Conservation (phyloP, 2,888 invertebrate genomes). For the Aphodius granarius region DNA sequence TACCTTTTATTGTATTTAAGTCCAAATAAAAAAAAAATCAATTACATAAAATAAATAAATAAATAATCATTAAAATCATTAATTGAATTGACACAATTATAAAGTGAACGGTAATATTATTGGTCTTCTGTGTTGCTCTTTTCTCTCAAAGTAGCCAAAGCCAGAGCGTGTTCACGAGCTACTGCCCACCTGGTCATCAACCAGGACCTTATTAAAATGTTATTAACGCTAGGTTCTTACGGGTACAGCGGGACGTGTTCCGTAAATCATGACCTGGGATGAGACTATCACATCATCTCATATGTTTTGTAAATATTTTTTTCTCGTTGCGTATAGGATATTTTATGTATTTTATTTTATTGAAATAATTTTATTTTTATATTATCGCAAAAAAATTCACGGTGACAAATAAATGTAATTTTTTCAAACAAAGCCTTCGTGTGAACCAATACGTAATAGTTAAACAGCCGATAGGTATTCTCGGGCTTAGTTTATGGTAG, state of each 20-base stretch:
- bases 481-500: not conserved
- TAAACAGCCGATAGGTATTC: too few species aligned
- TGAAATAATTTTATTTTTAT: constrained; percentile 36
- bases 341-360: constrained; percentile 36
- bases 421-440: constrained; percentile 35
- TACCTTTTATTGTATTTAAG: too few species aligned
- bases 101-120: too few species aligned
- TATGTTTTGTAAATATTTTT: constrained; percentile 24
- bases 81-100: too few species aligned
- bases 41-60: too few species aligned
- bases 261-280: constrained; percentile 23
- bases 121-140: too few species aligned
- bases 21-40: too few species aligned
- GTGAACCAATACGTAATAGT: not conserved
- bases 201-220: constrained; percentile 46
- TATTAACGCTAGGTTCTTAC: constrained; percentile 27
- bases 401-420: constrained; percentile 53
- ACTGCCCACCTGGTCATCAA: constrained; percentile 52
- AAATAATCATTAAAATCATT: too few species aligned
- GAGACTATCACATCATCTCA: constrained; percentile 25
- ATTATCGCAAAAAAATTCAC: constrained; percentile 42
- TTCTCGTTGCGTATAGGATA: constrained; percentile 7
- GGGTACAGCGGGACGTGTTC: constrained; percentile 30
- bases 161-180: constrained; percentile 40
- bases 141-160: constrained; percentile 32